phyloP scores from a whole-genome alignment of 2,888 invertebrate genomes.

The Acanthosepion esculentum region DNA sequence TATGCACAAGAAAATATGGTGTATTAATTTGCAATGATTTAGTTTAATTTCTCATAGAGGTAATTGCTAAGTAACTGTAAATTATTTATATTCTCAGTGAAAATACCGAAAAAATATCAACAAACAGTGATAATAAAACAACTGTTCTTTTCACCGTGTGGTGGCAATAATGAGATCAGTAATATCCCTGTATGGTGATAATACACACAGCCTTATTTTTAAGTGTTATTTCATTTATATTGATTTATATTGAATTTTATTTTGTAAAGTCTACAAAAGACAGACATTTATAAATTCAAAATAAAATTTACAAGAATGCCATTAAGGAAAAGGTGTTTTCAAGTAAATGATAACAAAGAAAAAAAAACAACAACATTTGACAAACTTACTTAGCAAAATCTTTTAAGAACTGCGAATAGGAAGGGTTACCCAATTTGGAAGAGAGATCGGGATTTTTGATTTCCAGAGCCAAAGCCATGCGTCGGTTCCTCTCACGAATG shows the following conservation, averaged over 20 bases:
- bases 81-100: no score
- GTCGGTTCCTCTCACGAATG: conserved; percentile 88
- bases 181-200: no score
- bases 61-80: no score
- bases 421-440: conserved; percentile 81
- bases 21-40: no score
- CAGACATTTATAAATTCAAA: neutral
- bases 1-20: no score
- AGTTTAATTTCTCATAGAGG: no score
- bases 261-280: neutral
- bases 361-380: neutral
- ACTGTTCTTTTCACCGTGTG: no score
- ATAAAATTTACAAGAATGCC: neutral
- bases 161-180: no score
- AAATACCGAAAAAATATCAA: no score
- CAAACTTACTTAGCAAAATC: conserved; percentile 81
- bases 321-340: neutral
- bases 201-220: no score
- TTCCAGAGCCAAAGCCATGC: conserved; percentile 91
- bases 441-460: conserved; percentile 91
- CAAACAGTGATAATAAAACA: no score
- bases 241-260: neutral
- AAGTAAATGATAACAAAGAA: neutral
- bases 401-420: conserved; percentile 90
- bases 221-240: neutral